A percentile compares a stretch with the other conserved stretches of the same genome.
phyloP scores from a whole-genome alignment of 2,113 vertebrate species.

The Ceratotherium simum region DNA sequence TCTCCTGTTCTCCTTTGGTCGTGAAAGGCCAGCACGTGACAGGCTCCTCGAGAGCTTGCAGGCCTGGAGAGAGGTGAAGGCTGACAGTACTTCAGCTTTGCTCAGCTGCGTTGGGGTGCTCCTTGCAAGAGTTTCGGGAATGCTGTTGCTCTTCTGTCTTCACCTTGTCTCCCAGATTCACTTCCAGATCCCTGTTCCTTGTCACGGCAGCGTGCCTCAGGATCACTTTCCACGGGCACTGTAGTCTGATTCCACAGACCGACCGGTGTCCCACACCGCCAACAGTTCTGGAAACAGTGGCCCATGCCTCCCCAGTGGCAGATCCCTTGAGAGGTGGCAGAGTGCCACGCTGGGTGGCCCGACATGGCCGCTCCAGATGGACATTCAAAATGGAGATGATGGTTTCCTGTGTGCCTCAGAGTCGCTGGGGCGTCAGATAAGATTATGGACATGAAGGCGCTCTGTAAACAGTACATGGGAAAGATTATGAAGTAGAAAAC shows the following conservation, averaged over 20 bases:
- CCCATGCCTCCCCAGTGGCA: not conserved
- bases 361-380: not conserved
- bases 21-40: slow-evolving; percentile 51
- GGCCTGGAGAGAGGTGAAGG: slow-evolving; percentile 50
- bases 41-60: slow-evolving; percentile 35
- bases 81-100: not conserved
- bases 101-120: not conserved
- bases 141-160: not conserved
- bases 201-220: not conserved
- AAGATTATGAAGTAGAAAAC: not conserved
- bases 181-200: not conserved
- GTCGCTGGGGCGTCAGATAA: not conserved
- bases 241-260: not conserved
- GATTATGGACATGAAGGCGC: not conserved
- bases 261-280: accelerated
- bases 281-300: not conserved
- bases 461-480: accelerated
- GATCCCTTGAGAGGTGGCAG: not conserved
- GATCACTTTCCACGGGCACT: accelerated
- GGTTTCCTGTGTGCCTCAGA: not conserved
- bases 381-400: accelerated
- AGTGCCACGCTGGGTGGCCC: not conserved
- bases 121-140: not conserved
- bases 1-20: slow-evolving; percentile 65
- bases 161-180: not conserved